A percentile compares a stretch with the other conserved stretches of the same genome.
phyloP scores from a whole-genome alignment of 2,797 vertebrate species.

The Hoplostethus mediterraneus region DNA sequence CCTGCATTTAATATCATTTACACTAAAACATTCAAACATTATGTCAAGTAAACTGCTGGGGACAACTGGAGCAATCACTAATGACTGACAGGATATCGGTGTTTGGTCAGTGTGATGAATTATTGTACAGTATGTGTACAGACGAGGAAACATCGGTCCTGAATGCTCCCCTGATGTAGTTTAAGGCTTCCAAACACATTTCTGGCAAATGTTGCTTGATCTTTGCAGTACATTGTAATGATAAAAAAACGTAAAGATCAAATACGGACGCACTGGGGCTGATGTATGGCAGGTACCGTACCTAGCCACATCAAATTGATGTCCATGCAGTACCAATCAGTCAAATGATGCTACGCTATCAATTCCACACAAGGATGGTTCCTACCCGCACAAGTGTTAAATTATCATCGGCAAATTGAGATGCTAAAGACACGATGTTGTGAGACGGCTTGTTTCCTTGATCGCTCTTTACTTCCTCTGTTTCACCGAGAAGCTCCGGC shows the following conservation, averaged over 20 bases:
- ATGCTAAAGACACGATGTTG: slow-evolving; percentile 78
- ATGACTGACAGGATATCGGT: not conserved
- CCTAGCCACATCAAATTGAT: not conserved
- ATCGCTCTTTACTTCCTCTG: slow-evolving; percentile 17
- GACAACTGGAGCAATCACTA: not conserved
- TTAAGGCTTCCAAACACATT: no score
- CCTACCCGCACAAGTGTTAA: slow-evolving; percentile 84
- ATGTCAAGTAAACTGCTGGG: not conserved
- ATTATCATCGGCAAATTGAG: slow-evolving; percentile 81
- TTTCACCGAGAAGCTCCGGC: slow-evolving; percentile 60
- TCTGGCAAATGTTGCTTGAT: no score
- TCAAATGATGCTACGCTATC: not conserved
- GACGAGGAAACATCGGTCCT: not conserved
- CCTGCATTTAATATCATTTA: not conserved
- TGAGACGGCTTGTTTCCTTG: slow-evolving; percentile 3
- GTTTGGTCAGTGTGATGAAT: not conserved
- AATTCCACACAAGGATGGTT: slow-evolving; percentile 28
- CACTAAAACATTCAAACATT: slow-evolving; percentile 4
- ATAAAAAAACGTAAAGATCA: no score
- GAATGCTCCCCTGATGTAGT: no score
- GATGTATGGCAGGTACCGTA: no score
- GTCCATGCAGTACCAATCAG: not conserved
- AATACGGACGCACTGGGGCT: no score
- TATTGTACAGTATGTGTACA: not conserved
- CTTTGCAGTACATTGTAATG: no score